Percentiles rank a stretch among this genome's conserved stretches.
phyloP scores from a whole-genome alignment of 1,140 invertebrate species.

The Drosophila jambulina region DNA sequence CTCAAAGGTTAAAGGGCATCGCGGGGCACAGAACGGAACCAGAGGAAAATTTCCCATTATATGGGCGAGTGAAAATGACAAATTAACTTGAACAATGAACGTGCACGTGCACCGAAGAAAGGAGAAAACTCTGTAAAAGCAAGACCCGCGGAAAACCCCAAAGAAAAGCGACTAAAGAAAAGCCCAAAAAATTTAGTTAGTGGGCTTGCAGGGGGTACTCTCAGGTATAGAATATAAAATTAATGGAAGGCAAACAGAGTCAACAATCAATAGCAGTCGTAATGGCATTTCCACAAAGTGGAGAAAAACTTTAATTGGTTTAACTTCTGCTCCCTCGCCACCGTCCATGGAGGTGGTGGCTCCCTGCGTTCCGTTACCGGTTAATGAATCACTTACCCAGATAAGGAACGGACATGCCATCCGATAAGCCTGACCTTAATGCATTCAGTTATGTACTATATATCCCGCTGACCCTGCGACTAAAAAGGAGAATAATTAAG shows the following conservation, averaged over 20 bases:
- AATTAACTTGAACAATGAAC: conserved; percentile 74
- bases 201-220: background rate
- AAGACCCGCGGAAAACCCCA: conserved; percentile 4
- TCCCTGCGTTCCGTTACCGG: background rate
- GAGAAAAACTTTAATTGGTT: conserved; percentile 50
- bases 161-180: conserved; percentile 19
- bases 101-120: conserved; percentile 30
- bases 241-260: conserved; percentile 40
- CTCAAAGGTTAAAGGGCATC: conserved; percentile 5
- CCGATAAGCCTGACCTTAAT: conserved; percentile 44
- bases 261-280: conserved; percentile 33
- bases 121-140: conserved; percentile 9
- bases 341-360: background rate
- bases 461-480: background rate
- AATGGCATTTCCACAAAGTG: conserved; percentile 15
- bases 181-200: background rate
- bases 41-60: conserved; percentile 68
- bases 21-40: background rate
- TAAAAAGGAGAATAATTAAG: conserved; percentile 9
- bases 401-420: conserved; percentile 36
- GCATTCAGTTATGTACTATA: conserved; percentile 17
- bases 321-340: conserved; percentile 14
- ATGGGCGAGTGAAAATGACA: conserved; percentile 79
- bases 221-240: conserved; percentile 50
- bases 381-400: conserved; percentile 48